phyloP scores from a whole-genome alignment of 2,888 invertebrate species.

The Drosophila prolongata region DNA sequence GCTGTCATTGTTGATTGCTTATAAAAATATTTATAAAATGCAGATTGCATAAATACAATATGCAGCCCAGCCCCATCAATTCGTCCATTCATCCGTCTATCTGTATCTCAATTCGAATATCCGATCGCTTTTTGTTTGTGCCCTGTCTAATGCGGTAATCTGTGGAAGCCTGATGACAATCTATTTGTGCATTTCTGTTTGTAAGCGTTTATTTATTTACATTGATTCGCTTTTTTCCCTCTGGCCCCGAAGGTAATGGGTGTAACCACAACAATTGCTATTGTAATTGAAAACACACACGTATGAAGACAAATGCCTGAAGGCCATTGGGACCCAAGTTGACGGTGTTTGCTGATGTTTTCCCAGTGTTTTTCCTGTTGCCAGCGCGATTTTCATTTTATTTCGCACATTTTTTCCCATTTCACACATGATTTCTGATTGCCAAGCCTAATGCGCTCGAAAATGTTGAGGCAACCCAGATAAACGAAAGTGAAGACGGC shows the following conservation, averaged over 20 bases:
- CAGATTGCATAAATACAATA: slow-evolving; percentile 71
- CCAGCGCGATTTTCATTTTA: slow-evolving; percentile 74
- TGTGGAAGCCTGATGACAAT: slow-evolving; percentile 44
- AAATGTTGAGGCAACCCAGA: slow-evolving; percentile 61
- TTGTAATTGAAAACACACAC: slow-evolving; percentile 66
- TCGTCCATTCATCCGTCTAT: slow-evolving; percentile 7
- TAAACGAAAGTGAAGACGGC: slow-evolving; percentile 74
- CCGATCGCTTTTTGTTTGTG: slow-evolving; percentile 9
- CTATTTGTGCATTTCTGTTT: slow-evolving; percentile 58
- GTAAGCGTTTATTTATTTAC: slow-evolving; percentile 71
- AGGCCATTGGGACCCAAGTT: slow-evolving; percentile 44
- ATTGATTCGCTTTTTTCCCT: slow-evolving; percentile 35
- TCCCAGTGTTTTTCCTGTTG: slow-evolving; percentile 47
- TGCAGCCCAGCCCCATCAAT: slow-evolving; percentile 20
- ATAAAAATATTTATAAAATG: slow-evolving; percentile 78
- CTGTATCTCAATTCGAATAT: slow-evolving; percentile 12
- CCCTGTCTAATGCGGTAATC: slow-evolving; percentile 51
- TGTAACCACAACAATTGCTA: slow-evolving; percentile 72
- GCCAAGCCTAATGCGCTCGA: slow-evolving; percentile 74
- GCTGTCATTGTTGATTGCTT: slow-evolving; percentile 69
- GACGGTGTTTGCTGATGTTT: slow-evolving; percentile 48
- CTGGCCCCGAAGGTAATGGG: slow-evolving; percentile 16
- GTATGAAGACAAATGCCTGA: slow-evolving; percentile 58
- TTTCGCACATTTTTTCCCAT: slow-evolving; percentile 66
- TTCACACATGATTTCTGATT: slow-evolving; percentile 83